Evolutionary conservation across 2,797 vertebrate species (phyloP).

Genomic region (Chiloscyllium punctatum): DNA sequence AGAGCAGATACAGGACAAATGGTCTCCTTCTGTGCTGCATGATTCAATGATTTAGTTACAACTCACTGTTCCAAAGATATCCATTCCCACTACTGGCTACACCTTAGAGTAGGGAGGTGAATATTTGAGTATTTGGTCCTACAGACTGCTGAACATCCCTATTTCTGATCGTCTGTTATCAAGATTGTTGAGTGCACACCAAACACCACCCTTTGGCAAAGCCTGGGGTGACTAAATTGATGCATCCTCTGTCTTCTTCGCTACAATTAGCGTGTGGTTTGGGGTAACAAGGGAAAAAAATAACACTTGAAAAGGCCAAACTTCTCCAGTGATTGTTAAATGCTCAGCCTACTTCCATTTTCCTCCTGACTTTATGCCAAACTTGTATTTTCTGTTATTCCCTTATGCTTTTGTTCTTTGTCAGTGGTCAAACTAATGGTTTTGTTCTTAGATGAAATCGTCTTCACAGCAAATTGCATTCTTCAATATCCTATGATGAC

Average conservation of each 20-base stretch:
- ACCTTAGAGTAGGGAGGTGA: not conserved
- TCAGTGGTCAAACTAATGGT: not conserved
- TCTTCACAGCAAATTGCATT: not conserved
- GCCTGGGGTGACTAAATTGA: not conserved
- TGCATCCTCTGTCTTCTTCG: not conserved
- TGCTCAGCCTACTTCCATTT: not conserved
- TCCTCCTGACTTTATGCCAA: not conserved
- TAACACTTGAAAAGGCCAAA: not conserved
- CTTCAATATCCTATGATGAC: not conserved
- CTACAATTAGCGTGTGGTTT: not conserved
- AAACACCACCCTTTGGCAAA: not conserved
- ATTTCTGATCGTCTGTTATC: not conserved
- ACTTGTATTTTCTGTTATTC: not conserved
- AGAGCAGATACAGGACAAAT: not conserved
- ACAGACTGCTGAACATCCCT: not conserved
- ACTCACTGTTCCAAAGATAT: not conserved
- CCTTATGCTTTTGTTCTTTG: not conserved
- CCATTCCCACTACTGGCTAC: not conserved
- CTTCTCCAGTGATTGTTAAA: not conserved
- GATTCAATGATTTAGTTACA: not conserved
- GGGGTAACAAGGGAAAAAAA: not conserved
- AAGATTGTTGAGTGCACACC: too few species aligned
- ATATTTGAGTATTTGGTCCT: not conserved
- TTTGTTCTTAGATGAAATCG: not conserved
- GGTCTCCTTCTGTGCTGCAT: too few species aligned